A percentile compares a stretch with the other conserved stretches of the same genome.
Conservation (phyloP, 2,797 vertebrate species). For the Coendou prehensilis region DNA sequence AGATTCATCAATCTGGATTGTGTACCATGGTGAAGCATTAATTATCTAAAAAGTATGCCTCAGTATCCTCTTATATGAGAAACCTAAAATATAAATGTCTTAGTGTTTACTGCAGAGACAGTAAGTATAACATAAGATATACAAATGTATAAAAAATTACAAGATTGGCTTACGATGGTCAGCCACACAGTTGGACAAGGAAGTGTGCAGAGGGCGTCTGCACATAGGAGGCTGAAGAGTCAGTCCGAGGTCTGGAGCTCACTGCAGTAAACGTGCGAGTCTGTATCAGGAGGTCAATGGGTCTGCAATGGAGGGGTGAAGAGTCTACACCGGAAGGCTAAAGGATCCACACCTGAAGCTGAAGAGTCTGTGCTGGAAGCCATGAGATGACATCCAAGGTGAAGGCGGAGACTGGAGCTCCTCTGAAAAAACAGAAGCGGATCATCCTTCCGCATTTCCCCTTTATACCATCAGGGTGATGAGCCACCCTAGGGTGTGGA, state of each 20-base stretch:
- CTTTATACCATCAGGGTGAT: neutral
- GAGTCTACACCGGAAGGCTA: neutral
- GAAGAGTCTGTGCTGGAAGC: neutral
- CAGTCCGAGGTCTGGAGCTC: neutral
- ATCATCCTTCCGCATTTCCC: neutral
- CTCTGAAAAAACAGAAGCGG: neutral
- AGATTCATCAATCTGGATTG: neutral
- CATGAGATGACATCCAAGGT: neutral
- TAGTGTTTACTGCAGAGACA: neutral
- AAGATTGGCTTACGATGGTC: neutral
- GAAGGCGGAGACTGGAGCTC: neutral
- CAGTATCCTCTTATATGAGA: neutral
- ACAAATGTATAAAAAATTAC: neutral
- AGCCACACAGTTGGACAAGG: neutral
- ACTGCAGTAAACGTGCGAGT: neutral
- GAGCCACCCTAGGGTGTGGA: neutral
- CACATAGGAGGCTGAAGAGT: neutral
- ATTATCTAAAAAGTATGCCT: neutral
- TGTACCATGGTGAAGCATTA: neutral
- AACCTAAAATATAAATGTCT: neutral
- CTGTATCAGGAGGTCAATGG: neutral
- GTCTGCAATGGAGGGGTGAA: neutral
- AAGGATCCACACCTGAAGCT: neutral
- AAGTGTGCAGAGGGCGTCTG: neutral
- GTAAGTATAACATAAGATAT: neutral